Base-by-base conservation (phyloP, 2,888 invertebrate genomes). In the Sipha maydis region DNA sequence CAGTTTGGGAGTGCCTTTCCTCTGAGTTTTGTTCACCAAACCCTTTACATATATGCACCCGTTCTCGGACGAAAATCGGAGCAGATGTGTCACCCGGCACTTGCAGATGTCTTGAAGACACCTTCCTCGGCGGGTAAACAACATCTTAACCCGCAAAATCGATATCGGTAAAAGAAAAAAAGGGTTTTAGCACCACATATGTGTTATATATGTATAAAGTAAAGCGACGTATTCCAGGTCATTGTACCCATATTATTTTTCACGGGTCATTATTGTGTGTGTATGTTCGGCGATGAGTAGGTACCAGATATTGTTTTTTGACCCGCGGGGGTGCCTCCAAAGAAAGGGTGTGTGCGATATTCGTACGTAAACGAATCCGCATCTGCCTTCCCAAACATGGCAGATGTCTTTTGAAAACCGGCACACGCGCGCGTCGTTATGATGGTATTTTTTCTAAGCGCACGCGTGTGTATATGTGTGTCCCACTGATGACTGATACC, bases 291-390 rank as follows among this genome's bases (percentile, higher is more conserved):
- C 61, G 54, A 31, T 48, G 75, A 28, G 67, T 78, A 86, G 80
- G 86, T 71, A 82, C 75, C 75, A 61, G 34, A 88, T 82, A 75
- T 88, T 88, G 75, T 88, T 88, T 88, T 85, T 82, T 61, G 88
- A 88, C 88, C 88, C 61, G 67, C 82, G 75, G 88, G 82, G 82
- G 88, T 88, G 88, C 88, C 82, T 82, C 67, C 75, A 48, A 88
- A 88, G 88, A 88, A 88, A 88, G 88, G 88, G 88, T 88, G 82
- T 71, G 86, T 82, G 80, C 88, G 88, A 82, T 88, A 88, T 80
- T 85, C 67, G 78, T 85, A 69, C 28, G 21, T 61, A 54, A 41
- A 31, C 73, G 79, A 86, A n/a, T 54, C 80, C 61, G 88, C 88
- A 88, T 88, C 88, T 88, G 88, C 88, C 86, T 86, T 86, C 2